Percentiles rank a stretch among this genome's conserved stretches.
Evolutionary conservation across 2,113 vertebrate genomes (phyloP).

Genomic region (Cynocephalus volans): DNA sequence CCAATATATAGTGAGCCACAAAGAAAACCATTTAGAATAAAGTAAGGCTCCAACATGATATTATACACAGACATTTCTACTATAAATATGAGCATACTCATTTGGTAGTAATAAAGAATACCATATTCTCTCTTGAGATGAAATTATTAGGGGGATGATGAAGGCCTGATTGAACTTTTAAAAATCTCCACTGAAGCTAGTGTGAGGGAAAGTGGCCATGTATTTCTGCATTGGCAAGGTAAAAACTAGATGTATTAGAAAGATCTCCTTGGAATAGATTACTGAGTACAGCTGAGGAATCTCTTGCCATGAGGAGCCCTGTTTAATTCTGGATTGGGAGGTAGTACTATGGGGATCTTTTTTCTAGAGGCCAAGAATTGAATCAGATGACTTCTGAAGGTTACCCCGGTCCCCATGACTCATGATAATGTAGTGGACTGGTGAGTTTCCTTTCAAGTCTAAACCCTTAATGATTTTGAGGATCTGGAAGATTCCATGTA

Average conservation of each 20-base stretch:
- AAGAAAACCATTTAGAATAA: constrained; percentile 45
- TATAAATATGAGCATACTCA: background rate
- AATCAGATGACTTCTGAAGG: constrained; percentile 29
- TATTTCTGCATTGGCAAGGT: background rate
- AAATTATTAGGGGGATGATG: background rate
- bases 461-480: constrained; percentile 9
- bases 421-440: background rate
- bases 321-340: background rate
- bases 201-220: background rate
- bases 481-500: constrained; percentile 14
- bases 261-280: background rate
- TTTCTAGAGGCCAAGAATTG: background rate
- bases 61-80: background rate
- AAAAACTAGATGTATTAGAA: background rate
- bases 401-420: background rate
- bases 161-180: background rate
- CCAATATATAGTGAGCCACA: background rate
- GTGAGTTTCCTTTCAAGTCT: constrained; percentile 8
- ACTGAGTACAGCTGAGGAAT: background rate
- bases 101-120: constrained; percentile 24
- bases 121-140: constrained; percentile 35
- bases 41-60: background rate
- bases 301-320: background rate
- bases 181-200: background rate
- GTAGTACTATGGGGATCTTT: background rate